Evolutionary conservation across 2,797 vertebrate species (phyloP).

Genomic region (Coluber constrictor): DNA sequence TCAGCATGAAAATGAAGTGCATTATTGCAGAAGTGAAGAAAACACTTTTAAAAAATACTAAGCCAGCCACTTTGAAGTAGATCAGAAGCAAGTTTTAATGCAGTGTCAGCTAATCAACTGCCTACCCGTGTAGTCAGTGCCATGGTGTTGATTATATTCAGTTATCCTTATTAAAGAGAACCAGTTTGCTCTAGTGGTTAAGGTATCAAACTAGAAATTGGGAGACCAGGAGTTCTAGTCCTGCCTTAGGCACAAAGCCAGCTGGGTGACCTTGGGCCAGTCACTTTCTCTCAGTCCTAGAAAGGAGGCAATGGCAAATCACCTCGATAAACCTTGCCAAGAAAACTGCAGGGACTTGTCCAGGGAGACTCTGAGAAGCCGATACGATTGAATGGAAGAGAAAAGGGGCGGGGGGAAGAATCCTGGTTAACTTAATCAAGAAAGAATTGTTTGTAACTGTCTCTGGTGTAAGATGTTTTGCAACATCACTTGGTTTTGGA

Average conservation of each 20-base stretch:
- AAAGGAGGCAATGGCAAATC: neutral
- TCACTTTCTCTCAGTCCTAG: neutral
- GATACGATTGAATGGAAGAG: neutral
- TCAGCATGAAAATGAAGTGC: constrained; percentile 45
- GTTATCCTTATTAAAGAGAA: neutral
- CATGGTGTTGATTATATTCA: constrained; percentile 26
- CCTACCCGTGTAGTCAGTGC: constrained; percentile 34
- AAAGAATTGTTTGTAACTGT: constrained; percentile 31
- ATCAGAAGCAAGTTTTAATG: neutral
- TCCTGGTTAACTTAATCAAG: neutral
- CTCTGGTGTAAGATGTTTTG: constrained; percentile 32
- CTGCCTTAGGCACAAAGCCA: neutral
- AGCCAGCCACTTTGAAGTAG: constrained; percentile 50
- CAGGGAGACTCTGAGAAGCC: neutral
- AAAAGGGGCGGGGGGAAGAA: accelerated
- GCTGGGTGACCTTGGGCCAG: neutral
- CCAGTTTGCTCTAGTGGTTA: neutral
- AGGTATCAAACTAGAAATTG: neutral
- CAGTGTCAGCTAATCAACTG: constrained; percentile 23
- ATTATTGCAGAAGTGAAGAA: constrained; percentile 35
- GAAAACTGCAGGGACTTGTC: neutral
- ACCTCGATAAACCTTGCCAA: neutral
- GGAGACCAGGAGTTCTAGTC: neutral
- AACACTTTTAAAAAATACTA: constrained; percentile 34
- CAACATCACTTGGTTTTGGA: neutral